Percentiles rank a stretch among this genome's conserved stretches.
Conservation (phyloP, 1,140 invertebrate genomes). For the Pomacea maculata region DNA sequence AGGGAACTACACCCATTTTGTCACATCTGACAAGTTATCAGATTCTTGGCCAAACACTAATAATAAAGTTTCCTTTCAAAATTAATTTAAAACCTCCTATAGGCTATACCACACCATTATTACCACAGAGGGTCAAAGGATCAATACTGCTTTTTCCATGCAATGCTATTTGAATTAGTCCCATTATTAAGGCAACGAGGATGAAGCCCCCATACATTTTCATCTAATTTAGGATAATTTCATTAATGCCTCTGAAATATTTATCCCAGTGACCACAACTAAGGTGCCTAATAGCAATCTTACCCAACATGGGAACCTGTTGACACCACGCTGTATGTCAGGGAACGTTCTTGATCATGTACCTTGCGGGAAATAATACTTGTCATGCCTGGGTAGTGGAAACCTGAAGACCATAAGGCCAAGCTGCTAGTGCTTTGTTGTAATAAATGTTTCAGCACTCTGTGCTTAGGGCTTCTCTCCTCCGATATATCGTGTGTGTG, state of each 20-base stretch:
- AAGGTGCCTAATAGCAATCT: conserved; percentile 42
- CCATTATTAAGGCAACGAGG: too few species aligned
- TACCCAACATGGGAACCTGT: conserved; percentile 71
- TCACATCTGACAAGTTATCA: too few species aligned
- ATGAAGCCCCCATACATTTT: background rate
- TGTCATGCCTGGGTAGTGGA: conserved; percentile 80
- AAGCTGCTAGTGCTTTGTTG: background rate
- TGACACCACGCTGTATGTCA: conserved; percentile 77
- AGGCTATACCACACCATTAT: too few species aligned
- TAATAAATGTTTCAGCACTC: background rate
- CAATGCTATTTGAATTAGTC: too few species aligned
- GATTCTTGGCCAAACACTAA: too few species aligned
- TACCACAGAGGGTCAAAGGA: too few species aligned
- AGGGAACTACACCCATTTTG: too few species aligned
- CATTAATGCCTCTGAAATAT: background rate
- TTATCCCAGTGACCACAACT: background rate
- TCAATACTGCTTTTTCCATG: too few species aligned
- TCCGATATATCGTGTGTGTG: background rate
- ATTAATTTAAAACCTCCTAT: background rate
- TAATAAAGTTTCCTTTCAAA: background rate
- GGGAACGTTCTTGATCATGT: conserved; percentile 74
- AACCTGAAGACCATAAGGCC: conserved; percentile 59
- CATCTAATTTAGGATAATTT: background rate
- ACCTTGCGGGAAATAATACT: conserved; percentile 77
- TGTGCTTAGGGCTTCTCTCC: too few species aligned